Conservation (phyloP, 2,888 invertebrate species). For the Eilema depressum region DNA sequence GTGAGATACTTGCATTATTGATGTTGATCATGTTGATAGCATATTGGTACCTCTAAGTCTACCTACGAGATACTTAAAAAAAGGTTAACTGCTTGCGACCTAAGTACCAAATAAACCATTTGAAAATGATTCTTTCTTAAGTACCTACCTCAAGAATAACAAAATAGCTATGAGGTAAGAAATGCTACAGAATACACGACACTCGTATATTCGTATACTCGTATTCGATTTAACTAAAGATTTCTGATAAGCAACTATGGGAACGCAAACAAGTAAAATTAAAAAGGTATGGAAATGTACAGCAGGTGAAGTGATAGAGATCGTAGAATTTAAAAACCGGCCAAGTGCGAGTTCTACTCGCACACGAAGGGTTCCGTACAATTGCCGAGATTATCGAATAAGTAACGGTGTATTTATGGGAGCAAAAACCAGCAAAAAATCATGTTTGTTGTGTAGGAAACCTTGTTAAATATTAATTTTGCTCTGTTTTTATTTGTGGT, state of each 20-base stretch:
- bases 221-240: constrained; percentile 1
- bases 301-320: background rate
- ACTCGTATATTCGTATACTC: too few relatives aligned
- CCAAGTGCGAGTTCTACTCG: background rate
- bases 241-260: constrained; percentile 11
- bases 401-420: too few relatives aligned
- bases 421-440: background rate
- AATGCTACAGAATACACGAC: background rate
- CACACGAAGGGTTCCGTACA: too few relatives aligned
- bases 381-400: too few relatives aligned
- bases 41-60: too few relatives aligned
- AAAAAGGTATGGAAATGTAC: constrained; percentile 5
- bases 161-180: background rate
- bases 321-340: background rate
- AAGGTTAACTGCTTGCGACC: too few relatives aligned
- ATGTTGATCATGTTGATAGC: background rate
- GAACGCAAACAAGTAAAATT: constrained; percentile 11
- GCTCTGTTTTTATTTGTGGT: too few relatives aligned
- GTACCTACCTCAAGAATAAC: background rate
- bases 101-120: too few relatives aligned
- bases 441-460: background rate
- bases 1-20: background rate
- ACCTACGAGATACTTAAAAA: too few relatives aligned
- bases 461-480: background rate
- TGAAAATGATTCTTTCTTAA: too few relatives aligned